A percentile compares a stretch with the other conserved stretches of the same genome.
These are phyloP conservation scores for Phrynosoma blainvillii DNA, from an alignment of 2,113 vertebrate species.

Conservation along the genomic window DNA sequence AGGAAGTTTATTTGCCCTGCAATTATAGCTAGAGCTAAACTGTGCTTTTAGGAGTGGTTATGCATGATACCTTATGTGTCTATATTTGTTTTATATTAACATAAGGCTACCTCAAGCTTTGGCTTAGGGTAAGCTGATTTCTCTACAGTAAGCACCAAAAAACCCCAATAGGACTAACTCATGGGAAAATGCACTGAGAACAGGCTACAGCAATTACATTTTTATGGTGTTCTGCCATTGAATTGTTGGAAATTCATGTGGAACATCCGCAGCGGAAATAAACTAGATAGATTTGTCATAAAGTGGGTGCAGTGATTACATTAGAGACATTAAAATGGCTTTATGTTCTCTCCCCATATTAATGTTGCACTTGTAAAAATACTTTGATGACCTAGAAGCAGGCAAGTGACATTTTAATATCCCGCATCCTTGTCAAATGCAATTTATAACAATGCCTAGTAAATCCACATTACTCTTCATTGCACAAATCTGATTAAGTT, in stretches of 20 bases:
- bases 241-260: slow-evolving; percentile 33
- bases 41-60: not conserved
- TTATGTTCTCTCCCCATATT: slow-evolving; percentile 43
- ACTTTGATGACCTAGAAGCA: slow-evolving; percentile 70
- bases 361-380: slow-evolving; percentile 55
- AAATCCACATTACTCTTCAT: slow-evolving; percentile 60
- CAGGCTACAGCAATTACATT: slow-evolving; percentile 25
- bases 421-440: slow-evolving; percentile 61
- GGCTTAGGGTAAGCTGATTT: not conserved
- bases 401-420: slow-evolving; percentile 70
- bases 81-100: not conserved
- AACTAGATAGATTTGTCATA: slow-evolving; percentile 46
- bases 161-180: not conserved
- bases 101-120: not conserved
- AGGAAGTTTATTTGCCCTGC: not conserved
- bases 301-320: slow-evolving; percentile 48
- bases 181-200: not conserved
- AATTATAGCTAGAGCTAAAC: not conserved
- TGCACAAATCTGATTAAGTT: slow-evolving; percentile 69
- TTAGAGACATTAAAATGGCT: slow-evolving; percentile 45
- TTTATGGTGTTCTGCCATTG: slow-evolving; percentile 16
- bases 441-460: slow-evolving; percentile 67
- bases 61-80: not conserved
- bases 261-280: slow-evolving; percentile 35
- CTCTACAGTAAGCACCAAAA: not conserved